Base-by-base conservation (phyloP, 2,113 vertebrate species). In the Eretmochelys imbricata region DNA sequence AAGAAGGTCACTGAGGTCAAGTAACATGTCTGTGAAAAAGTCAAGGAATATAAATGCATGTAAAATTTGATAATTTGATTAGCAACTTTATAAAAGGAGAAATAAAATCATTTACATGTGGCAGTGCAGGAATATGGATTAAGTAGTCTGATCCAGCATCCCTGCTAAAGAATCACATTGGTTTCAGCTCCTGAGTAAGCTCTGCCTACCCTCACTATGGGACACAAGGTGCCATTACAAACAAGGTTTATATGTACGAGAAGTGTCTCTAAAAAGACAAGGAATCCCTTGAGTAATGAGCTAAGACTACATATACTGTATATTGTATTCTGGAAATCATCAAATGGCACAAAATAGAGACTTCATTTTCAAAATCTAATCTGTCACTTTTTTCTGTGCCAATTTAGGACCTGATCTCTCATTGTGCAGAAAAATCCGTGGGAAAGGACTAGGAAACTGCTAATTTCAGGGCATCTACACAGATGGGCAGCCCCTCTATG, bases 1-100 rank as follows among this genome's bases (percentile, higher is more conserved):
- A 84, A 99, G 97, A 93, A 99, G 97, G 94, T 99, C 99, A 0
- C 99, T 99, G 98, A 99, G 99, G 89, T 99, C 99, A 65, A 99
- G 98, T 84, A 99, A 98, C 99, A 99, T 99, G 97, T 99, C 99
- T 99, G 98, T 91, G 50, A 75, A 35, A 35, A 69, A 88, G 98
- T 98, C 95, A 98, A 98, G 98, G 98, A 98, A 93, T 4, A 42
- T 35, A 87, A 14, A 31, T 0, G 2, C 54, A 91, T 76, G 59
- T 82, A 79, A 57, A 95, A 94, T 22, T 3, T 51, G 51, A 79
- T 50, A 84, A 82, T 84, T 80, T 96, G 89, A 91, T 31, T 57
- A 90, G 38, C 62, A 94, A 93, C 12, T 5, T 29, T 51, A 54
- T 76, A 90, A 92, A 35, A 5, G 51, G 91, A 95, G 8, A 84